Evolutionary conservation across 2,797 vertebrate species (phyloP).

Genomic region (Bradypodion ventrale): DNA sequence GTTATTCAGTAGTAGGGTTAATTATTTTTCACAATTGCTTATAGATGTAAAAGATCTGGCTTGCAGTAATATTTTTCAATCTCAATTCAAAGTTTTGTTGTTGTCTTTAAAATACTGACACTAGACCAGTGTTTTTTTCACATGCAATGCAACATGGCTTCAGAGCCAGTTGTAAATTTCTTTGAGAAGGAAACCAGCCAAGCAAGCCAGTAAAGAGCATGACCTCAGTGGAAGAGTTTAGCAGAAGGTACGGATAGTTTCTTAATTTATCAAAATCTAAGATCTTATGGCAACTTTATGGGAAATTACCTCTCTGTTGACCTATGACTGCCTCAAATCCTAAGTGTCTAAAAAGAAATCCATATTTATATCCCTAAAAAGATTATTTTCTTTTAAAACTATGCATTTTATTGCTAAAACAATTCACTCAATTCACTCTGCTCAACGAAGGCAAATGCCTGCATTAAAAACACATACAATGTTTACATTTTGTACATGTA

Average conservation of each 20-base stretch:
- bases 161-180: fast-evolving
- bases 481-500: not conserved
- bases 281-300: constrained; percentile 3
- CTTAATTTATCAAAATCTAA: not conserved
- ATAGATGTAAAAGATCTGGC: no score
- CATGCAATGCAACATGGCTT: no score
- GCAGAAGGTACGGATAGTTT: not conserved
- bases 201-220: not conserved
- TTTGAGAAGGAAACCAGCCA: not conserved
- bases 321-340: not conserved
- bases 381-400: not conserved
- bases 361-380: not conserved
- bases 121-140: no score
- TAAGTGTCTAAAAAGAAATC: not conserved
- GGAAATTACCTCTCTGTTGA: constrained; percentile 13
- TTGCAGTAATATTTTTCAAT: no score
- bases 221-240: not conserved
- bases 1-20: no score
- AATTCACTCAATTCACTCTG: not conserved
- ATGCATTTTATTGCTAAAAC: not conserved
- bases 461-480: not conserved
- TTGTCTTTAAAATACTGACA: no score
- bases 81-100: no score
- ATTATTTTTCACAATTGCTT: no score
- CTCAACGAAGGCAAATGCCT: not conserved